Base-by-base conservation (phyloP, 2,797 vertebrate species). In the Distichodus sexfasciatus region DNA sequence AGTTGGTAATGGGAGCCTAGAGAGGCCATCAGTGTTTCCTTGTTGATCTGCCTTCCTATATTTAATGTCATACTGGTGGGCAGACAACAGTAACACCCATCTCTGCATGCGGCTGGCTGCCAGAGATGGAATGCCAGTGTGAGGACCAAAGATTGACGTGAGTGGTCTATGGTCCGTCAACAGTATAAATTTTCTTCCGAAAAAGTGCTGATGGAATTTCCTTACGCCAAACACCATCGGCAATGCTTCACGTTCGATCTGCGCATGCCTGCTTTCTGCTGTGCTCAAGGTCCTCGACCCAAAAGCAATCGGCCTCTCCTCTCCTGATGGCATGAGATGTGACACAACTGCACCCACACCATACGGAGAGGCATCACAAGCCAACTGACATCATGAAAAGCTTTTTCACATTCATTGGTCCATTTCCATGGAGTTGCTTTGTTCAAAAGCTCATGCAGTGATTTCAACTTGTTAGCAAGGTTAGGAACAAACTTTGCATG, bases 271-370 rank as follows among this genome's bases (percentile, higher is more conserved):
- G 6, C 8, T 33, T 3, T 69, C 71, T 15, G 55, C 28, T 10
- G 50, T 53, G 14, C 24, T 69, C 24, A 65, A 1, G 1, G 72
- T 53, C 19, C 51, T 6, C 7, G 53, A 65, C 1, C 28, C 44
- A 50, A 74, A 69, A 15, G 50, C 41, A 9, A 69, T 69, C 3
- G 43, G 33, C 6, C 24, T 41, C 23, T 63, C 50, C 26, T 48
- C 12, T 14, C 58, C 19, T 4, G 15, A 2, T 17, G 33, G 31
- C 9, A 55, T 2, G 1, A n/a, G 40, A n/a, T n/a, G n/a, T n/a
- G 5, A 14, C 11, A 6, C 3, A 3, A 6, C 40, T 14, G 40
- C 40, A 41, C 40, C 40, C 40, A 41, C 40, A 6, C 40, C 12
- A 14, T 38, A 36, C n/a, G n/a, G n/a, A n/a, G n/a, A n/a, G n/a